A percentile compares a stretch with the other conserved stretches of the same genome.
phyloP scores from a whole-genome alignment of 92 coral and sea anemone species.

The Plumapathes pennacea region DNA sequence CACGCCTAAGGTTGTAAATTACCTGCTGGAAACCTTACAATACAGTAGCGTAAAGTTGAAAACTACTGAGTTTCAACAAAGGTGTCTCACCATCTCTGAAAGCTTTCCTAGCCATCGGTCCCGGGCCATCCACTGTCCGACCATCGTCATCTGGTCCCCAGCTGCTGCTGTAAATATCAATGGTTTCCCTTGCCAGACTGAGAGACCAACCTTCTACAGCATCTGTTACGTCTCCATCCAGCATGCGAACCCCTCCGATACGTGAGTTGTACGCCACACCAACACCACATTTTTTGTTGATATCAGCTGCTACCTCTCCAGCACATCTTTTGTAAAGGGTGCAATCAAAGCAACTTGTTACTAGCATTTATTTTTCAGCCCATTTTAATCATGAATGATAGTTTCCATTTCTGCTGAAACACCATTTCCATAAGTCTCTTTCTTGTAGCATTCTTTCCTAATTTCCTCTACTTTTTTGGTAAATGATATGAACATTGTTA shows the following conservation, averaged over 20 bases:
- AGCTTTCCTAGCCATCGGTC: slow-evolving; percentile 82
- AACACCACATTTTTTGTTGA: slow-evolving; percentile 85
- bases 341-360: too few species aligned
- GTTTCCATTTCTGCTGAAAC: too few species aligned
- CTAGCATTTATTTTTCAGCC: too few species aligned
- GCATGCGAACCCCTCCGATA: slow-evolving; percentile 97
- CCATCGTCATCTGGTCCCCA: slow-evolving; percentile 99
- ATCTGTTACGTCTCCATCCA: slow-evolving; percentile 99
- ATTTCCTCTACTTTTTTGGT: too few species aligned
- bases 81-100: slow-evolving; percentile 96
- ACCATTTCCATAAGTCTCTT: too few species aligned
- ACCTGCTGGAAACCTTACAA: too few species aligned
- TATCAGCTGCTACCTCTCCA: slow-evolving; percentile 91
- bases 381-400: too few species aligned
- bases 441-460: too few species aligned
- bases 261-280: slow-evolving; percentile 96
- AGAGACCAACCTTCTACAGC: slow-evolving; percentile 85
- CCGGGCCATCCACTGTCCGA: slow-evolving; percentile 95
- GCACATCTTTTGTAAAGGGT: slow-evolving; percentile 73
- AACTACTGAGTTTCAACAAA: neutral
- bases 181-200: slow-evolving; percentile 64
- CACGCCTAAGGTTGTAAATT: neutral
- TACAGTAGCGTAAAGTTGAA: neutral
- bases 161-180: slow-evolving; percentile 97
- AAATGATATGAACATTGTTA: too few species aligned